Percentiles rank a stretch among this genome's conserved stretches.
Evolutionary conservation across 1,140 invertebrate genomes (phyloP).

Genomic region (Theocolax elegans): DNA sequence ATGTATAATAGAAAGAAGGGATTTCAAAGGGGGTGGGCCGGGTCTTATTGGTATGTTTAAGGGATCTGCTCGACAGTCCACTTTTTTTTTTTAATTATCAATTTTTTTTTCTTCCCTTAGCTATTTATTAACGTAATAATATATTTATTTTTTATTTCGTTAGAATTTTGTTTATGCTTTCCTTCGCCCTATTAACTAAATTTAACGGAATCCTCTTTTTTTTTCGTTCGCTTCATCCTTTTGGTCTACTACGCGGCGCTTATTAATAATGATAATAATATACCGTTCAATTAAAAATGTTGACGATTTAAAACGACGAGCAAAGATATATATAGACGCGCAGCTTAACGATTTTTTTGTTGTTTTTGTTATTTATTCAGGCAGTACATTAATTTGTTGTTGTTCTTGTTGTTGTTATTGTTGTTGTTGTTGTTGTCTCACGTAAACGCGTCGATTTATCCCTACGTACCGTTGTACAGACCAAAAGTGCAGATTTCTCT

Average conservation of each 20-base stretch:
- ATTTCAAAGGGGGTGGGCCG: not conserved
- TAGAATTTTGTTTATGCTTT: not conserved
- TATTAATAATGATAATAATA: not conserved
- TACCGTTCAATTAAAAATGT: slow-evolving; percentile 2
- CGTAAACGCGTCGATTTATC: not conserved
- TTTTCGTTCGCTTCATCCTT: not conserved
- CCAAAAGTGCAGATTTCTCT: not conserved
- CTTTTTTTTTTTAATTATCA: no score
- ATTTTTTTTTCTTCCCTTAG: not conserved
- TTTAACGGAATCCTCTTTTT: not conserved
- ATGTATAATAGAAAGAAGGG: slow-evolving; percentile 15
- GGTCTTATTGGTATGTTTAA: not conserved
- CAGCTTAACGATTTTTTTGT: slow-evolving; percentile 28
- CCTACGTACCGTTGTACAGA: not conserved
- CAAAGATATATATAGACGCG: not conserved
- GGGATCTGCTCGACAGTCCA: not conserved
- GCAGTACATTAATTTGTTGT: slow-evolving; percentile 39
- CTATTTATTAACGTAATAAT: slow-evolving; percentile 2
- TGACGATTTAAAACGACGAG: slow-evolving; percentile 6
- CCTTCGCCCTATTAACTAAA: no score
- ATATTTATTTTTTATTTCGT: not conserved
- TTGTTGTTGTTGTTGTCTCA: not conserved
- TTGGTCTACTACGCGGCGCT: not conserved
- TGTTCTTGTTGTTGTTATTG: not conserved
- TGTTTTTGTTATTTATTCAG: slow-evolving; percentile 14